Evolutionary conservation across 1,140 invertebrate species (phyloP).

Genomic region (Hirudo medicinalis): DNA sequence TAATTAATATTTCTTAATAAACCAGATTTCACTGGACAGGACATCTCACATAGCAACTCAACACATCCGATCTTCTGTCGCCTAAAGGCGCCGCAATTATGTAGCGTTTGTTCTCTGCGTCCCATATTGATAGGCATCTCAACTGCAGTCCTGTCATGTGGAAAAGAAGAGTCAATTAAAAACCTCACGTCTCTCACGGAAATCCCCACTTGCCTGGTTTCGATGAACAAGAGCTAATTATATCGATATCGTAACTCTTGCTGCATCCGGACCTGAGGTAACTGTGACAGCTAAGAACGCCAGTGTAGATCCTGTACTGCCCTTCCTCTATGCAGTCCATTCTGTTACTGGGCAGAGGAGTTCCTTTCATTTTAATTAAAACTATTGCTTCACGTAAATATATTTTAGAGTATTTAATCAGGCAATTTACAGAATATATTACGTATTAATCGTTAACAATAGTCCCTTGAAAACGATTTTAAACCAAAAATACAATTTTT

Average conservation of each 20-base stretch:
- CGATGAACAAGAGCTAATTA: constrained; percentile 23
- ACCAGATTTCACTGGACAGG: constrained; percentile 16
- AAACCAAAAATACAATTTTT: too few species aligned
- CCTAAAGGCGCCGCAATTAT: constrained; percentile 12
- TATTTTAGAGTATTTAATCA: too few species aligned
- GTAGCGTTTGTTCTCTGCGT: constrained; percentile 17
- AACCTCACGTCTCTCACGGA: background rate
- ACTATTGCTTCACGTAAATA: background rate
- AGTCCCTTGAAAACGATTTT: too few species aligned
- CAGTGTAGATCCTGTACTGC: constrained; percentile 21
- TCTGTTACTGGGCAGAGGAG: background rate
- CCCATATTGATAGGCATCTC: constrained; percentile 21
- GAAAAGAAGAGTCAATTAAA: background rate
- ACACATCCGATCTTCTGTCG: background rate
- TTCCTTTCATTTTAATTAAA: background rate
- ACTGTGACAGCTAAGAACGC: constrained; percentile 11
- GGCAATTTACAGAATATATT: too few species aligned
- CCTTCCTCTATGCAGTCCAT: constrained; percentile 12
- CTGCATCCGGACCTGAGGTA: constrained; percentile 22
- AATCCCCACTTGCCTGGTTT: constrained; percentile 18
- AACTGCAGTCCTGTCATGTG: constrained; percentile 20
- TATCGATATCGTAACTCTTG: constrained; percentile 16
- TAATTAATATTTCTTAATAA: constrained; percentile 12
- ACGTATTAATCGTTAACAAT: too few species aligned
- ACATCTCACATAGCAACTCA: background rate